Evolutionary conservation across 2,888 invertebrate genomes (phyloP), one percentile per base, ranked within the genome.

Genomic region (Drosophila infuscata): DNA sequence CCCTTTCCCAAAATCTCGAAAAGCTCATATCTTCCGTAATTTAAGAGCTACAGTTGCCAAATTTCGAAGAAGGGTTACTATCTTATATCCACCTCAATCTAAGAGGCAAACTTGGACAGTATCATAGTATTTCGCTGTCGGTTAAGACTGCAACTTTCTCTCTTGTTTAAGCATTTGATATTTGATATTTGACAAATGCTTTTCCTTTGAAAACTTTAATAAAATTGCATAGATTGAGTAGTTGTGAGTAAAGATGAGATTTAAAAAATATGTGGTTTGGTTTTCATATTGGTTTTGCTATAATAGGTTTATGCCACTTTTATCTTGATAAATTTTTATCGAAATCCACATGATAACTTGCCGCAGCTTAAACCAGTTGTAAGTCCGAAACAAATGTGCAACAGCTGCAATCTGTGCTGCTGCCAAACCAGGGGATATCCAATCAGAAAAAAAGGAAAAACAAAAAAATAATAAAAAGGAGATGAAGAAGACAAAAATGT

Each of bases 261-360:
- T 59, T 25, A 2, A 25, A 51, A 58, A 61, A 64, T 56, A 71
- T 54, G 38, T 77, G 36, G 58, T 32, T 74, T 52, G 53, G 57
- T 64, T 74, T 64, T 68, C 74, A 62, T 73, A 63, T 71, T 71
- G 62, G 57, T 64, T 53, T 73, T 67, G 68, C 68, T 74, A 68
- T 64, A 46, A 29, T 46, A 4, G 20, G 60, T 48, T 17, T 51
- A 65, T 30, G 63, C 70, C 75, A 70, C 70, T 70, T 74, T 79
- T 46, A 79, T 70, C 75, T 63, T 65, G 77, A 74, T 79, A 51
- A 53, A 74, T 65, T 66, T 66, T 69, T 60, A 59, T 52, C 69
- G 77, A 77, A 74, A 69, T 53, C 53, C 69, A 51, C 43, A 30
- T 62, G 77, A 77, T 74, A 74, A 60, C 46, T 52, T 12, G 48